Base-by-base conservation (phyloP, 2,797 vertebrate genomes). In the Cuniculus paca region DNA sequence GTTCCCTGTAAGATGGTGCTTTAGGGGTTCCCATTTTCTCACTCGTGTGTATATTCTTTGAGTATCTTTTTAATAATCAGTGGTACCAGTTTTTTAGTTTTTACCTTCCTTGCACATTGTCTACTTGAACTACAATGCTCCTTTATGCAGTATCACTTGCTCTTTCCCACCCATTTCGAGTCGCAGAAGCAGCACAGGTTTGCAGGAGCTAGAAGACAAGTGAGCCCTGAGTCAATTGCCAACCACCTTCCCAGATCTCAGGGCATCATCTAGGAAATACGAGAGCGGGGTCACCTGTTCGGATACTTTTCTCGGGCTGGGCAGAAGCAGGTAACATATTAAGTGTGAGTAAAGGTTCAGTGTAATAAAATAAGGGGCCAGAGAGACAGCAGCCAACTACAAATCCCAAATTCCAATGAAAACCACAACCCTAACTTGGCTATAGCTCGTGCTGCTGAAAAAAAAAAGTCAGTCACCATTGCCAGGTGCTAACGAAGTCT, bases 241-340 rank as follows among this genome's bases (percentile, higher is more conserved):
- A 26, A 42, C n/a, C 63, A 42, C 74, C 52, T 17, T 17, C 61
- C 58, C 39, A 19, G 74, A 48, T 10, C 31, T 81, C 2, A 5
- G 2, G 19, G 28, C 81, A 90, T 26, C 9, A 12, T 42, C 58
- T 36, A n/a, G 45, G 61, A 88, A 85, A 52, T 3, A 42, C 9
- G 16, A 94, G 36, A 83, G 78, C 22, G n/a, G 34, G 52, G 56
- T 88, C 78, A 79, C 36, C 26, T 8, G 65, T 3, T 45, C 88
- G 83, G 63, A 95, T 89, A 22, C 68, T 58, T 83, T 45, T 45
- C 92, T 0, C 0, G 39, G 90, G 78, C 52, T 79, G 24, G 65
- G 90, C 79, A 42, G 61, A 85, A 54, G 20, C 28, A 80, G 75
- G 74, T 34, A 36, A 91, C 75, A 52, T 90, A 92, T 94, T 52